Base-by-base conservation (phyloP, 2,888 invertebrate species). In the Drosophila nigricruria region DNA sequence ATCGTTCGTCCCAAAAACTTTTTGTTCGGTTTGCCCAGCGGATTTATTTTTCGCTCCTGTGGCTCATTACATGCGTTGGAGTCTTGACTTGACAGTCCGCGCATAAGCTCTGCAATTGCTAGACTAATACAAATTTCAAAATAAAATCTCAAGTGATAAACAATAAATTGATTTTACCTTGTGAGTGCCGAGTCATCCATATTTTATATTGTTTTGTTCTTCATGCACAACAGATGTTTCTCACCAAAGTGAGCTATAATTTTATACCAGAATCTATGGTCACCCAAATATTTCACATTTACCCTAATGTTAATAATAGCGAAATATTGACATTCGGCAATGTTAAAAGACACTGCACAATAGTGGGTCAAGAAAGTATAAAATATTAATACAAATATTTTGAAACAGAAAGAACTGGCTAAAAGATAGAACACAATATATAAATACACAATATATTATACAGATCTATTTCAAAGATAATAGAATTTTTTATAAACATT, bases 1-100 rank as follows among this genome's bases (percentile, higher is more conserved):
- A 92, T 79, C 0, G 92, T 92, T 4, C 92, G 77, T 0, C 90
- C 91, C 0, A 92, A 67, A 53, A 92, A 92, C 5, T 82, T 82
- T 73, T 91, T 92, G 53, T 92, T 92, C 23, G 92, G 81, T 61
- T 73, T 90, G 1, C 89, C 88, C 27, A 91, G 56, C 0, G 91
- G 91, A 80, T 91, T 91, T 32, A 87, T 80, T 72, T 91, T 91
- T 14, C 91, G 84, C 38, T 91, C 91, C 5, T 74, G 79, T 3
- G 52, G 61, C 3, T 65, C 16, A 25, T 10, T 14, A 14, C n/a
- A 16, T 12, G 23, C 20, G 40, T 67, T 20, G 20, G 54, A 34
- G 27, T 66, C 60, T 18, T 74, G 69, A 9, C 54, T 32, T 12
- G 77, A 61, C 60, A 90, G 73, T n/a, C 84, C 91, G 1, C 74